A percentile compares a stretch with the other conserved stretches of the same genome.
Conservation (phyloP, 2,113 vertebrate genomes). For the Nycticebus coucang region DNA sequence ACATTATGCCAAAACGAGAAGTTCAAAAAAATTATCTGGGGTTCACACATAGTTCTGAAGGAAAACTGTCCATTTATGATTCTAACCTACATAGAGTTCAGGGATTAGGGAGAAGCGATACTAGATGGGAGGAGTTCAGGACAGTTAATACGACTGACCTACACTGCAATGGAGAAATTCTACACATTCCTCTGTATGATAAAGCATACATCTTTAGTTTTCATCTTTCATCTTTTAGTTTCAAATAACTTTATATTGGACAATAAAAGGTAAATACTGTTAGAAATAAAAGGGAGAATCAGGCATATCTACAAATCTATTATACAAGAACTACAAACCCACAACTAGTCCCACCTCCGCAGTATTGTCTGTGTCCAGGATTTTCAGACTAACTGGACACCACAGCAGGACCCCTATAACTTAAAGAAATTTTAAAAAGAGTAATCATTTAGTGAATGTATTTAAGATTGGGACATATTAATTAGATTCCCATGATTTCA, state of each 20-base stretch:
- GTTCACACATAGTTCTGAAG: not conserved
- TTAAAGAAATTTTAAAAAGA: not conserved
- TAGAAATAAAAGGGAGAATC: not conserved
- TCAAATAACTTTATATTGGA: not conserved
- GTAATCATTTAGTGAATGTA: not conserved
- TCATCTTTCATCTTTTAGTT: not conserved
- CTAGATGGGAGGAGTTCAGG: not conserved
- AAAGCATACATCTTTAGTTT: not conserved
- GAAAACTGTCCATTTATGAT: not conserved
- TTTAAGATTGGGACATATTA: not conserved
- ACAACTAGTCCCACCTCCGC: not conserved
- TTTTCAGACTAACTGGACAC: not conserved
- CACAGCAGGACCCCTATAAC: not conserved
- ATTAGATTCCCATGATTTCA: not conserved
- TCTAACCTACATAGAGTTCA: not conserved
- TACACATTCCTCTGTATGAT: not conserved
- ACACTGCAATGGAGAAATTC: not conserved
- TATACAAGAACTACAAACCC: not conserved
- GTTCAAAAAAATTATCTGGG: not conserved
- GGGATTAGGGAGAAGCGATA: not conserved
- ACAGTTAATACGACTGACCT: not conserved
- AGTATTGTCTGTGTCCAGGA: not conserved
- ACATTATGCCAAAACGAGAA: conserved; percentile 9
- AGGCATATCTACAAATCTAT: not conserved
- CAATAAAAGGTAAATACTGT: not conserved